A percentile compares a stretch with the other conserved stretches of the same genome.
Evolutionary conservation across 2,888 invertebrate species (phyloP).

Genomic region (Saturnia japonica): DNA sequence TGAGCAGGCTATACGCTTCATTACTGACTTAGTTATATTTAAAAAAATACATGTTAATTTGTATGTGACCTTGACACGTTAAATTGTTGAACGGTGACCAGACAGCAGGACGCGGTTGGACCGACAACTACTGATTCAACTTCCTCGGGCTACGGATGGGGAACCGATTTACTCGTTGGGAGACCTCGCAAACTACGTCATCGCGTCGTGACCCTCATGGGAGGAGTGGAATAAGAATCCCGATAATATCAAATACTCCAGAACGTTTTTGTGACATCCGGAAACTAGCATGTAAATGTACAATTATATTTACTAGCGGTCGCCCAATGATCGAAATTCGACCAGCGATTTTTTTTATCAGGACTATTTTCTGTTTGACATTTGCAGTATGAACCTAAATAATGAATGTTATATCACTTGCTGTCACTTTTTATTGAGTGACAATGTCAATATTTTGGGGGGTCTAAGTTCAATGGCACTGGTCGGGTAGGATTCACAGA

Average conservation of each 20-base stretch:
- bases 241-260: neutral
- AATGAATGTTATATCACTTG: too few species aligned
- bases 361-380: too few species aligned
- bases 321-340: too few species aligned
- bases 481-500: too few species aligned
- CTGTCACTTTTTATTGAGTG: too few species aligned
- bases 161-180: neutral
- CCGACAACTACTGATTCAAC: neutral
- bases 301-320: too few species aligned
- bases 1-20: neutral
- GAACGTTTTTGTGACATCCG: neutral
- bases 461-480: too few species aligned
- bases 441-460: too few species aligned
- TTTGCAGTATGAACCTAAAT: too few species aligned
- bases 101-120: neutral
- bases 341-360: too few species aligned
- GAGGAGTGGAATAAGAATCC: neutral
- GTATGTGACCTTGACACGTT: neutral
- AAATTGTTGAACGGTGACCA: neutral
- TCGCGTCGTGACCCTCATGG: neutral
- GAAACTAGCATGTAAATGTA: too few species aligned
- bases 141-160: conserved; percentile 1
- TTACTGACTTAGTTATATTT: neutral
- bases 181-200: conserved; percentile 4
- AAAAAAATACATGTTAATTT: too few species aligned